These are phyloP conservation scores for Buathra laborator DNA, from an alignment of 2,888 invertebrate species.

Conservation along the genomic window DNA sequence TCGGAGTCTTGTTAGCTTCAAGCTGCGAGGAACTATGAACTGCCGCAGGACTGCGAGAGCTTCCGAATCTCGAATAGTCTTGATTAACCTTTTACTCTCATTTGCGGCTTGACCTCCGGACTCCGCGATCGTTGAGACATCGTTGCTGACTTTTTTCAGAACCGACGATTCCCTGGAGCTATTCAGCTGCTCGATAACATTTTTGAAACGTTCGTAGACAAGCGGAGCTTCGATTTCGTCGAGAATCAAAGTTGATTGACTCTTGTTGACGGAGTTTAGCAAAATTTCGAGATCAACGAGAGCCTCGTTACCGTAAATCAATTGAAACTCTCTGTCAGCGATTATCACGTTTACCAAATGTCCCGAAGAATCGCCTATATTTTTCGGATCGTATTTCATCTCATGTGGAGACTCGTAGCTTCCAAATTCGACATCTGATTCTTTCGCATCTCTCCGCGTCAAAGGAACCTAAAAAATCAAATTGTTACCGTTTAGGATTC, in stretches of 20 bases:
- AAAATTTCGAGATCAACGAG: conserved; percentile 48
- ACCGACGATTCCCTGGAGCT: background rate
- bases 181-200: conserved; percentile 2
- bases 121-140: background rate
- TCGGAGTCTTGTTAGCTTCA: background rate
- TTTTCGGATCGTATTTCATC: background rate
- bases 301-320: conserved; percentile 51
- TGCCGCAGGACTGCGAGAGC: background rate
- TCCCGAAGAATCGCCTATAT: conserved; percentile 25
- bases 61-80: background rate
- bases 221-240: conserved; percentile 29
- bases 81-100: background rate
- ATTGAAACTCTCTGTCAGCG: conserved; percentile 47
- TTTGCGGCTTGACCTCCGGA: background rate
- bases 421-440: background rate
- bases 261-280: conserved; percentile 47
- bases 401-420: background rate
- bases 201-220: conserved; percentile 33
- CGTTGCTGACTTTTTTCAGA: background rate
- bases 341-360: conserved; percentile 51
- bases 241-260: conserved; percentile 22
- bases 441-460: background rate
- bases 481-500: background rate
- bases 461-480: conserved; percentile 1
- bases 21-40: conserved; percentile 1